These are phyloP conservation scores for Epinotia demarniana DNA, from an alignment of 2,888 invertebrate species.

Conservation along the genomic window DNA sequence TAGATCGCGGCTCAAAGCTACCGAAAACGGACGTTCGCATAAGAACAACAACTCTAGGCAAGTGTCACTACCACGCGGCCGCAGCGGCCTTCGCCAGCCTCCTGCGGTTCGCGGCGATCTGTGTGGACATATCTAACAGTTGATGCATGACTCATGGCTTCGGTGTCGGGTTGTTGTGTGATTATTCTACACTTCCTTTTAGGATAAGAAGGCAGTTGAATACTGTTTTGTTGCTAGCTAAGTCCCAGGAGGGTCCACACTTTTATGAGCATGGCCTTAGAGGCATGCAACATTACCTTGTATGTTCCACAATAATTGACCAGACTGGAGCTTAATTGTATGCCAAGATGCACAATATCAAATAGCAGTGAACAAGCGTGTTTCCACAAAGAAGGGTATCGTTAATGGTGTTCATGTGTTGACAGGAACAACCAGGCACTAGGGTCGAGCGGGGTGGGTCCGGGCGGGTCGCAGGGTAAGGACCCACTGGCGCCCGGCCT, in stretches of 20 bases:
- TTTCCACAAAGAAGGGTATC: background rate
- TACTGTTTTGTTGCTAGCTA: background rate
- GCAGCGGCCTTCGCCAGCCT: slow-evolving; percentile 89
- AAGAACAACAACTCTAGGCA: slow-evolving; percentile 77
- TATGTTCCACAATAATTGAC: background rate
- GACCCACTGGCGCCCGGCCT: slow-evolving; percentile 77
- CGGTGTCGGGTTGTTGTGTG: slow-evolving; percentile 58
- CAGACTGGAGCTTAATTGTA: background rate
- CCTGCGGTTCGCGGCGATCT: background rate
- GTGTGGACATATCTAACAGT: slow-evolving; percentile 26
- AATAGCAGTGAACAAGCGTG: background rate
- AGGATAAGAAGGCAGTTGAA: background rate
- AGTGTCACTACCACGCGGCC: slow-evolving; percentile 77
- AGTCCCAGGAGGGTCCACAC: background rate
- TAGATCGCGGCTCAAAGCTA: slow-evolving; percentile 75
- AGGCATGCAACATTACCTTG: slow-evolving; percentile 7
- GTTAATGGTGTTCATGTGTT: slow-evolving; percentile 13
- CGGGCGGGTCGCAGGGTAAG: slow-evolving; percentile 75
- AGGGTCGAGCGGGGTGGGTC: slow-evolving; percentile 68
- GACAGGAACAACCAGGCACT: slow-evolving; percentile 78
- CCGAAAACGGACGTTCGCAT: slow-evolving; percentile 77
- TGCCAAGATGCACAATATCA: slow-evolving; percentile 6
- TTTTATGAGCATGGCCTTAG: background rate
- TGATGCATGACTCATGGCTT: slow-evolving; percentile 60
- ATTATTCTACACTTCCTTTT: slow-evolving; percentile 44